Base-by-base conservation (phyloP, 2,113 vertebrate genomes). In the Numida meleagris region DNA sequence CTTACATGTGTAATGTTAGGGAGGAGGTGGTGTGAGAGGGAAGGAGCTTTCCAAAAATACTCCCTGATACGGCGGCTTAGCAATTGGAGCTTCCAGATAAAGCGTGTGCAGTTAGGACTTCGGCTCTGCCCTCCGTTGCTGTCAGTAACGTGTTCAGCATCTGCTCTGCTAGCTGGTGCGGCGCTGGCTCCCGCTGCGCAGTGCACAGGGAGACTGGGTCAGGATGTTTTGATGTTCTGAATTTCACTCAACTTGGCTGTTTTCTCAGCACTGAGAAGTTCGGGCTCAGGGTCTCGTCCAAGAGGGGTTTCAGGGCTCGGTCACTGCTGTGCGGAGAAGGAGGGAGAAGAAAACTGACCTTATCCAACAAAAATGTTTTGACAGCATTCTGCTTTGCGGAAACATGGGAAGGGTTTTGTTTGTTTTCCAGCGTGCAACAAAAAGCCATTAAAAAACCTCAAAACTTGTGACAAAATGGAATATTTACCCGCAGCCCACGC, bases 331-430 rank as follows among this genome's bases (percentile, higher is more conserved):
- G 89, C 5, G 3, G 90, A 86, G 93, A 90, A 89, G 51, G 86
- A 92, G 82, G 75, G 78, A 94, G 88, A 95, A 76, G 91, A 95
- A 95, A 88, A 90, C 90, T 76, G 91, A 95, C 85, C 61, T 95
- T 95, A 94, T 96, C 95, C 90, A 94, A 95, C 42, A 96, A 93
- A 94, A 96, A 95, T 93, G 90, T 96, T 96, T 96, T 95, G 94
- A 91, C 91, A 95, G 91, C 73, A 1, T 83, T 94, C 36, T 10
- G 88, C 83, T 93, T 90, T 77, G 88, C 29, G 70, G 94, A 95
- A 95, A 84, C 80, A 94, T 78, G 94, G 93, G 94, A 95, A 96
- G 93, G 93, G 94, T 91, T 96, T 75, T 91, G 94, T 96, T 95
- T 95, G 94, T 92, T 89, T 96, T 96, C 89, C 94, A 95, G 68